Conservation (phyloP, 2,113 vertebrate species). For the Rhabdornis inornatus region DNA sequence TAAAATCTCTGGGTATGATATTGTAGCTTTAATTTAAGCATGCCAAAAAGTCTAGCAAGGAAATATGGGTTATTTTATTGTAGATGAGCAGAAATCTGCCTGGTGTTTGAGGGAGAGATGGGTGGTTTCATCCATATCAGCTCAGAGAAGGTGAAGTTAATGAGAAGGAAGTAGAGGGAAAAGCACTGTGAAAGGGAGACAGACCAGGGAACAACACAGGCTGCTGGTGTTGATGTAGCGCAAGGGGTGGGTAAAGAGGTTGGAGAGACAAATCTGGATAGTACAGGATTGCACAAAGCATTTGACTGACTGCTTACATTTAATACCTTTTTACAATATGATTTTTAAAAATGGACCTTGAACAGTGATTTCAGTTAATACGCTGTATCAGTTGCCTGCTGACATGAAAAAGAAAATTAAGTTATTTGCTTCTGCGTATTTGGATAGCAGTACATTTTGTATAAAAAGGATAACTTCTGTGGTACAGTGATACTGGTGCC, state of each 20-base stretch:
- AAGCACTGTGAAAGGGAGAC: not conserved
- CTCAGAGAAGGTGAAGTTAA: not conserved
- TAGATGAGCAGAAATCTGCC: not conserved
- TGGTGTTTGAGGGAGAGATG: not conserved
- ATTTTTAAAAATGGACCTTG: not conserved
- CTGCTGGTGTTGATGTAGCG: not conserved
- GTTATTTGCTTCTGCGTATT: constrained; percentile 16
- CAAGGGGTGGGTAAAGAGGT: not conserved
- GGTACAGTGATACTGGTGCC: not conserved
- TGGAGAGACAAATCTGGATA: not conserved
- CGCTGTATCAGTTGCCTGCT: not conserved
- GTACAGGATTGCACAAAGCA: not conserved
- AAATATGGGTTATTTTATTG: not conserved
- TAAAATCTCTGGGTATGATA: not conserved
- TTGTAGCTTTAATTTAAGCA: not conserved
- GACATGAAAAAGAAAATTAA: not conserved
- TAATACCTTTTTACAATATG: not conserved
- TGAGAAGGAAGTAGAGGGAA: not conserved
- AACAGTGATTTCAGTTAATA: not conserved
- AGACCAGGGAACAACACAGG: not conserved
- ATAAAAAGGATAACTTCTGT: not conserved
- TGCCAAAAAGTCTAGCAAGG: not conserved
- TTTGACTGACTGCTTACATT: not conserved
- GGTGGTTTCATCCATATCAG: not conserved
- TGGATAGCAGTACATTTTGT: not conserved